These are phyloP conservation scores for Hydrolagus colliei DNA, from an alignment of 2,797 vertebrate genomes.

Conservation along the genomic window DNA sequence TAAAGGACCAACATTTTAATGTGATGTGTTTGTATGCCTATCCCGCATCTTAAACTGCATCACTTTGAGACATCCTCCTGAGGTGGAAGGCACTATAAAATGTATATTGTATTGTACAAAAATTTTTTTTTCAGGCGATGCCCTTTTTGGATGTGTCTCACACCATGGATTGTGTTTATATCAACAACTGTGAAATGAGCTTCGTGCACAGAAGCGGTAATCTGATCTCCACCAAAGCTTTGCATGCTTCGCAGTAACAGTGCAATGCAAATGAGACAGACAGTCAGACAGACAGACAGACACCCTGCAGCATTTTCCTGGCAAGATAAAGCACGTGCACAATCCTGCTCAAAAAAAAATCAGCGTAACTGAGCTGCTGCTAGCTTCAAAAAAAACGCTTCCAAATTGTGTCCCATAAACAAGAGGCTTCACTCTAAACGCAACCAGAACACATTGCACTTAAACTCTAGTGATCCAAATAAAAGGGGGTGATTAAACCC, in stretches of 20 bases:
- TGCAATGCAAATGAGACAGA: conserved; percentile 10
- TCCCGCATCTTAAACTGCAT: too few relatives aligned
- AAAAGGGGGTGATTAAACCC: neutral
- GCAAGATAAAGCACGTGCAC: neutral
- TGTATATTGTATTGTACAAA: too few relatives aligned
- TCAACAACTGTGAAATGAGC: conserved; percentile 7
- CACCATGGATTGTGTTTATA: neutral
- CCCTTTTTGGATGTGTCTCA: neutral
- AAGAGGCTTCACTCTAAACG: neutral
- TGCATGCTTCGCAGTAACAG: neutral
- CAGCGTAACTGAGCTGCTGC: neutral
- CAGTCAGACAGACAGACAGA: too few relatives aligned
- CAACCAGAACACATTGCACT: neutral
- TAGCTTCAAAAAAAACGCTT: neutral
- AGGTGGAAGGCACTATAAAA: too few relatives aligned
- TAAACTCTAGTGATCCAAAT: neutral
- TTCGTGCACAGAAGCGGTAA: neutral
- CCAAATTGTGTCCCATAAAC: neutral
- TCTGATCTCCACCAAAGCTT: neutral
- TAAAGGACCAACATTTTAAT: too few relatives aligned
- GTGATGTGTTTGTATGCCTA: too few relatives aligned
- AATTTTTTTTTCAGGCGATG: too few relatives aligned
- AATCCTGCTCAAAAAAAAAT: conserved; percentile 6
- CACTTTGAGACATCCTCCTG: too few relatives aligned
- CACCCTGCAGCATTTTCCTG: conserved; percentile 18